Percentiles rank a stretch among this genome's conserved stretches.
These are phyloP conservation scores for Gonioctena quinquepunctata DNA, from an alignment of 1,140 invertebrate species.

Conservation along the genomic window DNA sequence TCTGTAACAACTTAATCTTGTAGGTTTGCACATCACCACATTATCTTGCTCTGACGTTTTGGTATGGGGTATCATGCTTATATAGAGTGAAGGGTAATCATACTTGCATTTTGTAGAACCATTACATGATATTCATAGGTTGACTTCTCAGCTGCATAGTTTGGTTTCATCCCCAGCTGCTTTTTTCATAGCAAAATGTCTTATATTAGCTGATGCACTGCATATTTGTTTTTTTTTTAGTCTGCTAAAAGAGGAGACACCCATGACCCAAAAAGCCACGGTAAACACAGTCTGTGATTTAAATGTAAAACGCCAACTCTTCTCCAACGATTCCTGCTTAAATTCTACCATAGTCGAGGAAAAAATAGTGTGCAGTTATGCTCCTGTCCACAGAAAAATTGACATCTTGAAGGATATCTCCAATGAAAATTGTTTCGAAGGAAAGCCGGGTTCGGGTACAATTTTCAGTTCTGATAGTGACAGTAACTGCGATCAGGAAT, in stretches of 20 bases:
- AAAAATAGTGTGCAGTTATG: conserved; percentile 5
- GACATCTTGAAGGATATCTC: neutral
- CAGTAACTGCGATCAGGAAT: neutral
- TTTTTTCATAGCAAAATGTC: too few relatives aligned
- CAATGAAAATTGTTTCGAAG: neutral
- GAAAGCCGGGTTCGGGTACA: neutral
- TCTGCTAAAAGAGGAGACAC: neutral
- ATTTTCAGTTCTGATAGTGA: conserved; percentile 6
- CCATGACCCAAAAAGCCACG: neutral
- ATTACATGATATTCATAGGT: too few relatives aligned
- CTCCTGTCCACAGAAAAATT: neutral
- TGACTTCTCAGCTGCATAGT: too few relatives aligned
- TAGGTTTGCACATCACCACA: too few relatives aligned
- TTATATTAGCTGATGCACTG: too few relatives aligned
- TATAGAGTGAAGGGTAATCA: too few relatives aligned
- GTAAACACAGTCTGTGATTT: conserved; percentile 2
- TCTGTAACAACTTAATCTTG: too few relatives aligned
- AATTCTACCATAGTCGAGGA: conserved; percentile 22
- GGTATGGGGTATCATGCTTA: too few relatives aligned
- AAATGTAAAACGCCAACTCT: conserved; percentile 20
- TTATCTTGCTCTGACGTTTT: too few relatives aligned
- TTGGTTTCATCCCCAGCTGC: too few relatives aligned
- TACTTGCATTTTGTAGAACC: too few relatives aligned
- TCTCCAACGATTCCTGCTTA: neutral
- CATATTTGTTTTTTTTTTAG: neutral